Evolutionary conservation across 2,888 invertebrate genomes (phyloP).

Genomic region (Isoperla grammatica): DNA sequence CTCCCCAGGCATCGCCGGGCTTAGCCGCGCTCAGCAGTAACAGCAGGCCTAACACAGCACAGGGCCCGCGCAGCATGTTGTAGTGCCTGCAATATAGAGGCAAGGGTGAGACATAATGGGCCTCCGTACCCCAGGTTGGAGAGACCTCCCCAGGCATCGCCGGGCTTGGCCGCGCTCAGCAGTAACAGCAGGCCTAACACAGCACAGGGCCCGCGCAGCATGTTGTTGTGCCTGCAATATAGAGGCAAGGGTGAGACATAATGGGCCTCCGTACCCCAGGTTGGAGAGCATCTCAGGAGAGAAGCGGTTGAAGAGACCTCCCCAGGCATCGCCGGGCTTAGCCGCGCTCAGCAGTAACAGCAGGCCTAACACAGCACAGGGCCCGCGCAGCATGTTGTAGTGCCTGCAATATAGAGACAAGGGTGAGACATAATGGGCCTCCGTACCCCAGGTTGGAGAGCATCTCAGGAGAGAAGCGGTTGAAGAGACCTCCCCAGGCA

Average conservation of each 20-base stretch:
- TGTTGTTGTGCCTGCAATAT: not conserved
- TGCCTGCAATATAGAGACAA: no score
- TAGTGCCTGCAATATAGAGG: no score
- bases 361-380: not conserved
- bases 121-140: conserved; percentile 72
- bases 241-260: no score
- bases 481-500: conserved; percentile 79
- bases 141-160: conserved; percentile 69
- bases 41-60: conserved; percentile 1
- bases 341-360: conserved; percentile 24
- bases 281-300: conserved; percentile 80
- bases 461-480: conserved; percentile 83
- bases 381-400: no score
- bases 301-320: conserved; percentile 78
- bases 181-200: conserved; percentile 15
- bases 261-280: conserved; percentile 70
- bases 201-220: not conserved
- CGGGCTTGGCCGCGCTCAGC: conserved; percentile 21
- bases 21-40: conserved; percentile 23
- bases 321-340: conserved; percentile 55
- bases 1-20: conserved; percentile 61
- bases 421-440: no score
- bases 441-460: conserved; percentile 74
- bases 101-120: no score
- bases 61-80: no score